Evolutionary conservation across 2,113 vertebrate species (phyloP), one percentile per base, ranked within the genome.

Genomic region (Prunella fulvescens): DNA sequence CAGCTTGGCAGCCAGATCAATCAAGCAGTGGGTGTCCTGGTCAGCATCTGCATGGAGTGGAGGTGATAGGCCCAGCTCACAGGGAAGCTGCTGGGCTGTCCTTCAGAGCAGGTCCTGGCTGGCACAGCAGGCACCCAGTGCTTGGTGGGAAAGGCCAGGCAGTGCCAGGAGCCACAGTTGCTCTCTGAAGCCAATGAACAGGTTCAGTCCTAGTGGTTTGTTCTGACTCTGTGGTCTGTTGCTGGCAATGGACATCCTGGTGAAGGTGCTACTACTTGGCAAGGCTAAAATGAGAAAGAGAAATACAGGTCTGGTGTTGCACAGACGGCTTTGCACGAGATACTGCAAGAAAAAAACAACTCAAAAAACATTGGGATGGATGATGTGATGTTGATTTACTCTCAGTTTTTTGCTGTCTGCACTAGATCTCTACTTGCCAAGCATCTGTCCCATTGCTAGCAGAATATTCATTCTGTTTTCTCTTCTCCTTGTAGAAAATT

Each of bases 401-500:
- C 40, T n/a, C 62, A 3, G 31, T 9, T 53, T 60, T 80, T 74
- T 57, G 40, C 28, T 61, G 57, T 10, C 61, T 82, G 25, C 50
- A 6, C 29, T 56, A 54, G 31, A n/a, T 35, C 37, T 51, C 60
- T 45, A 35, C 31, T 60, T 85, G 42, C 40, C 78, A 64, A n/a
- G 51, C 45, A n/a, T 25, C 54, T 86, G 23, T 67, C 37, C 76
- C 26, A 9, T 72, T 60, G 19, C 35, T 44, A 65, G 66, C 81
- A 78, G 73, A 53, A 9, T 35, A 64, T 61, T 97, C 37, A 97
- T 48, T 73, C 78, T 29, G 6, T 64, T 86, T 53, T 95, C 65
- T 82, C 19, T 54, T 95, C 77, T 79, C 24, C 6, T 66, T 92
- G 76, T 95, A 99, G 99, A 96, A 99, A 99, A 95, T 99, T 99